Percentiles rank a stretch among this genome's conserved stretches.
Evolutionary conservation across 2,888 invertebrate species (phyloP).

Genomic region (Troides oblongomaculatus): DNA sequence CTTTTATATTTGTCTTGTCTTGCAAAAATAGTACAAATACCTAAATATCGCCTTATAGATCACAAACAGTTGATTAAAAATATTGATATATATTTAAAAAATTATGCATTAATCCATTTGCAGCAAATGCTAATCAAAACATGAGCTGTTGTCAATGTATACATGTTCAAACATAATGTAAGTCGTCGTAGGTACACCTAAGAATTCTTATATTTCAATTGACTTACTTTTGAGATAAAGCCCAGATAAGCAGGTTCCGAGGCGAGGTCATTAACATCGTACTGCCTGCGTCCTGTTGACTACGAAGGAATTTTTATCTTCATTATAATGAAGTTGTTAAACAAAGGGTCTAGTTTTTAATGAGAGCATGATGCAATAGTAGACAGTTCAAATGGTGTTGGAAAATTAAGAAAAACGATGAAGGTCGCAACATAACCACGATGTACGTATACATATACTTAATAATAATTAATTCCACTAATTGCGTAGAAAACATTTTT

Average conservation of each 20-base stretch:
- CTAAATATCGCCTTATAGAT: background rate
- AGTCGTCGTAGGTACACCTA: background rate
- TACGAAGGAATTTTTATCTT: constrained; percentile 33
- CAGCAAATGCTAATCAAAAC: background rate
- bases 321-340: constrained; percentile 30
- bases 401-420: too few relatives aligned
- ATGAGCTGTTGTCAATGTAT: background rate
- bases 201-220: constrained; percentile 36
- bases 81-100: background rate
- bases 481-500: too few relatives aligned
- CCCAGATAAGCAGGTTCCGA: constrained; percentile 47
- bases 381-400: background rate
- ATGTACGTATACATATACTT: too few relatives aligned
- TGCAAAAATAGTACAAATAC: constrained; percentile 11
- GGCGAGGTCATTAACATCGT: constrained; percentile 47
- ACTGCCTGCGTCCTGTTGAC: constrained; percentile 33
- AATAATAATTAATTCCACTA: too few relatives aligned
- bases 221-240: constrained; percentile 45
- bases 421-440: too few relatives aligned
- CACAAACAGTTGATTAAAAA: background rate
- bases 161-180: background rate
- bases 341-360: constrained; percentile 20
- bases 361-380: background rate
- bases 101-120: background rate
- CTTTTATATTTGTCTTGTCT: constrained; percentile 29